A percentile compares a stretch with the other conserved stretches of the same genome.
phyloP scores from a whole-genome alignment of 2,113 vertebrate species.

The Polypterus bichir region DNA sequence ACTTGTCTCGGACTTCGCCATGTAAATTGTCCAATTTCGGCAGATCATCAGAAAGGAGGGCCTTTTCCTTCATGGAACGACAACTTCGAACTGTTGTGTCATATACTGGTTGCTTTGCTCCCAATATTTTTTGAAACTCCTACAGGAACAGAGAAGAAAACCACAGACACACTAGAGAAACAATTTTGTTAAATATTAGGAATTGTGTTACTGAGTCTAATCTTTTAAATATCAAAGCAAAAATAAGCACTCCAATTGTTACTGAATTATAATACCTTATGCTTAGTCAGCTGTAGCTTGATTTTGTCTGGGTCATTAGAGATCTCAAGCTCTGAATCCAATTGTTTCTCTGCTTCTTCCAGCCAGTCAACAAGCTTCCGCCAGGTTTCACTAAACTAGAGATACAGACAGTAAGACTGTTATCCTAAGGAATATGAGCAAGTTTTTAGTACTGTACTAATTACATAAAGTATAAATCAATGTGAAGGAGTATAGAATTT shows the following conservation, averaged over 20 bases:
- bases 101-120: conserved; percentile 92
- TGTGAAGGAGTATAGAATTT: too few relatives aligned
- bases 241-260: too few relatives aligned
- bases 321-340: conserved; percentile 93
- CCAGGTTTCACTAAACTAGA: conserved; percentile 93
- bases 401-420: conserved; percentile 5
- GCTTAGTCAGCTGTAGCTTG: conserved; percentile 87
- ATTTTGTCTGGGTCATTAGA: conserved; percentile 97
- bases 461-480: too few relatives aligned
- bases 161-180: too few relatives aligned
- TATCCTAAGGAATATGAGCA: too few relatives aligned
- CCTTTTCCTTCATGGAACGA: conserved; percentile 83
- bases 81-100: conserved; percentile 91
- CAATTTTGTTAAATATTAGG: too few relatives aligned
- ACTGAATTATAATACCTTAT: conserved; percentile 62
- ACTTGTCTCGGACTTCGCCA: conserved; percentile 90
- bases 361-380: conserved; percentile 92
- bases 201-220: too few relatives aligned
- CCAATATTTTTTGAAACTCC: conserved; percentile 94
- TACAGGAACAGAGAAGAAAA: conserved; percentile 26
- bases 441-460: too few relatives aligned
- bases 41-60: conserved; percentile 69
- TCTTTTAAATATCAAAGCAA: too few relatives aligned
- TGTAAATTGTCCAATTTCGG: conserved; percentile 84
- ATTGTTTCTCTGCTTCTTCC: conserved; percentile 85